phyloP scores from a whole-genome alignment of 2,113 vertebrate species.

The Solea senegalensis region DNA sequence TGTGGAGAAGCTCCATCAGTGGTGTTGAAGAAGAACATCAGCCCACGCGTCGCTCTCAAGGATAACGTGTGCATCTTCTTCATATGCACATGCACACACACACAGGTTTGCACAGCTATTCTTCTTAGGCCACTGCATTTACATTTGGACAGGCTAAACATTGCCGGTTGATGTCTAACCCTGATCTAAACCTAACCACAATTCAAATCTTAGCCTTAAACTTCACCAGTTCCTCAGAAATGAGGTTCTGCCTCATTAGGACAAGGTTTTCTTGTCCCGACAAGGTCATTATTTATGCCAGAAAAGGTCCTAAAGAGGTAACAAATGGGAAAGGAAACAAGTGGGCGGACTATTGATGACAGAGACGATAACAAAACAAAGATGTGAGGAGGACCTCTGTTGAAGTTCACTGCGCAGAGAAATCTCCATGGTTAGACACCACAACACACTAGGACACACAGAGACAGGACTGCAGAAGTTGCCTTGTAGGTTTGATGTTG shows the following conservation, averaged over 20 bases:
- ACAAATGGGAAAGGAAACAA: slow-evolving; percentile 43
- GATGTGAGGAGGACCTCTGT: not conserved
- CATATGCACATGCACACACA: slow-evolving; percentile 23
- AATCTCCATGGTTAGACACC: not conserved
- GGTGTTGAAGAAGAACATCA: slow-evolving; percentile 56
- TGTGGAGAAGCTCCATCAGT: slow-evolving; percentile 47
- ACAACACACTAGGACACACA: not conserved
- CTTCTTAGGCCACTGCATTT: too few species aligned
- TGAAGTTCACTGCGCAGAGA: not conserved
- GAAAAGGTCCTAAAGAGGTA: too few species aligned
- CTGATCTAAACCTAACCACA: too few species aligned
- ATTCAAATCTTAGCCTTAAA: too few species aligned
- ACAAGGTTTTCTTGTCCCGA: too few species aligned
- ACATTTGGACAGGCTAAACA: too few species aligned
- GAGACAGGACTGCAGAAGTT: not conserved
- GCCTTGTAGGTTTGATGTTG: too few species aligned
- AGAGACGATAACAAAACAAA: slow-evolving; percentile 21
- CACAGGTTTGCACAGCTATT: too few species aligned
- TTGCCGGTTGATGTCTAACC: too few species aligned
- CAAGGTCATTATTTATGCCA: too few species aligned
- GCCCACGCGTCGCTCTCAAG: slow-evolving; percentile 54
- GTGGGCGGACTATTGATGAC: slow-evolving; percentile 45
- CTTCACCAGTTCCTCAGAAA: too few species aligned
- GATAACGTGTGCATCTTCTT: slow-evolving; percentile 40
- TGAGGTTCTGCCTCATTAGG: too few species aligned